phyloP scores from a whole-genome alignment of 2,113 vertebrate species.

The Actinemys pallida region DNA sequence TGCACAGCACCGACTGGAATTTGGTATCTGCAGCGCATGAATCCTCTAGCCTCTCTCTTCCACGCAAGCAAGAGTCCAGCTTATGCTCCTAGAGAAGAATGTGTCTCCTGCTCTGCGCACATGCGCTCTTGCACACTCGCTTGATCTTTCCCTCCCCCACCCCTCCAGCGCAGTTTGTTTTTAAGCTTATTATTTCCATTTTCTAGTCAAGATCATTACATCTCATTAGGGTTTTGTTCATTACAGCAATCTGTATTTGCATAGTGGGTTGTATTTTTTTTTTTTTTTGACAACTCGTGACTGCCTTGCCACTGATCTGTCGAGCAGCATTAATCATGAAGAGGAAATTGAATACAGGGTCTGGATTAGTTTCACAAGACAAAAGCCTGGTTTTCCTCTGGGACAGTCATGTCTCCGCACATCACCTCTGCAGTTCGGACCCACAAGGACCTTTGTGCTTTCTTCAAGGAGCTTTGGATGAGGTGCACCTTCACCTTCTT shows the following conservation, averaged over 20 bases:
- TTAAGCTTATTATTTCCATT: not conserved
- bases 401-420: fast-evolving
- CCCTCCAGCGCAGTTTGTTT: not conserved
- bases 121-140: not conserved
- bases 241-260: conserved; percentile 8
- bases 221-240: not conserved
- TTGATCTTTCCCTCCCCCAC: not conserved
- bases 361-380: not conserved
- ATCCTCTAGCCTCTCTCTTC: not conserved
- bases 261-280: too few relatives aligned
- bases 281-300: not conserved
- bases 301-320: not conserved
- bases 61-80: not conserved
- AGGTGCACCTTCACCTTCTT: not conserved
- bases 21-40: not conserved
- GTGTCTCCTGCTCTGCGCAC: not conserved
- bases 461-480: conserved; percentile 1
- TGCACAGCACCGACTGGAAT: not conserved
- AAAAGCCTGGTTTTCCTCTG: not conserved
- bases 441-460: fast-evolving
- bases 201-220: conserved; percentile 11
- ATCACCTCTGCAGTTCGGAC: not conserved
- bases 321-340: not conserved
- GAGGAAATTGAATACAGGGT: not conserved
- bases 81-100: not conserved